Base-by-base conservation (phyloP, 2,888 invertebrate species). In the Perizoma affinitatum region DNA sequence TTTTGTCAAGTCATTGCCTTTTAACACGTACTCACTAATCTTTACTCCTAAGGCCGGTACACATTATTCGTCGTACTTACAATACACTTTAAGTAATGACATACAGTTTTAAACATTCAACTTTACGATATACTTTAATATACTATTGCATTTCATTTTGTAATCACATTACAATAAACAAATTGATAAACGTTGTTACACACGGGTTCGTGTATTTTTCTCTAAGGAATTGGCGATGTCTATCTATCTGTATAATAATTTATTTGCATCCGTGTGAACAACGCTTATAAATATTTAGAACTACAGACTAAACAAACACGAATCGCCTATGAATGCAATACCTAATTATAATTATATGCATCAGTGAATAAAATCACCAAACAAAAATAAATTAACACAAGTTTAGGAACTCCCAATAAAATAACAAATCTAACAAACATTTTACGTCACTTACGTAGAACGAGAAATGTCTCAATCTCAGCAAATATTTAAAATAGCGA, bases 1-100 rank as follows among this genome's bases (percentile, higher is more conserved):
- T 71, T 80, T 80, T 82, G 76, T 83, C 81, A 87, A 90, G 88
- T 88, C 83, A 74, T 78, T 60, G 79, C 81, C 81, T 78, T 81
- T 78, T 81, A 86, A 83, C 80, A 54, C 52, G 61, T 68, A 68
- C 62, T 75, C 75, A 80, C 84, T 88, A 86, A 82, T 74, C 80
- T 79, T 86, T 86, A 88, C 82, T 82, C 76, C 90, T 91, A 91
- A 90, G 91, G 91, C 91, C 91, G 91, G 91, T 87, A 90, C 84
- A 84, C 73, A 78, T 84, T 83, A 78, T 80, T 84, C 80, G 67
- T 83, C 82, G 77, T 78, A 81, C 86, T 88, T 87, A 88, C 84
- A 86, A 87, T 84, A 88, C 84, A 88, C 84, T 89, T 88, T 85
- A 84, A 87, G 86, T 87, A 86, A 84, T 86, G 77, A 73, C 80